Percentiles rank a stretch among this genome's conserved stretches.
Evolutionary conservation across 2,113 vertebrate genomes (phyloP).

Genomic region (Monopterus albus): DNA sequence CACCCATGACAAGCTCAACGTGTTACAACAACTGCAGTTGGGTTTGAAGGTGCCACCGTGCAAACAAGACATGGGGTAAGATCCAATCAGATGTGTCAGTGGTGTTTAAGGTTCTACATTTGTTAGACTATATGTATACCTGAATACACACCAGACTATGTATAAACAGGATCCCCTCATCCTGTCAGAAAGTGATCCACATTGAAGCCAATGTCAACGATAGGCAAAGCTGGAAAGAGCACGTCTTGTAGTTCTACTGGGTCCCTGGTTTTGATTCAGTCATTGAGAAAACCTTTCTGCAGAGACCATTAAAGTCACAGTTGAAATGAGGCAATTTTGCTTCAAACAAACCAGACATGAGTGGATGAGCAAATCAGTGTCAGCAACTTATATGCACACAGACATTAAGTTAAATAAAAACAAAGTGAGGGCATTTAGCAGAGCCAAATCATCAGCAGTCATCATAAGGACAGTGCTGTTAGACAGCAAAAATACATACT

Average conservation of each 20-base stretch:
- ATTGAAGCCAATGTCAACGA: too few relatives aligned
- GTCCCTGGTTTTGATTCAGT: conserved; percentile 31
- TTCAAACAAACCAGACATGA: conserved; percentile 37
- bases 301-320: conserved; percentile 20
- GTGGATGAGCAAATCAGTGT: conserved; percentile 14
- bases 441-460: conserved; percentile 31
- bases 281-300: background rate
- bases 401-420: conserved; percentile 36
- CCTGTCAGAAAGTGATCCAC: background rate
- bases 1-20: conserved; percentile 36
- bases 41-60: conserved; percentile 53
- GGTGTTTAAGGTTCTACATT: conserved; percentile 30
- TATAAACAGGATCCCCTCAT: conserved; percentile 3
- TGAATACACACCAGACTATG: background rate
- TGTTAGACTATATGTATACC: background rate
- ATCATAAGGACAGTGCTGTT: conserved; percentile 35
- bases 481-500: conserved; percentile 48
- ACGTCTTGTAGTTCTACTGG: background rate
- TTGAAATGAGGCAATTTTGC: conserved; percentile 39
- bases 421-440: conserved; percentile 18
- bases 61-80: conserved; percentile 43
- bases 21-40: conserved; percentile 38
- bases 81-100: conserved; percentile 56
- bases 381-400: conserved; percentile 17
- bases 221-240: too few relatives aligned